A percentile compares a stretch with the other conserved stretches of the same genome.
Evolutionary conservation across 35 echinoderm and acorn worm genomes (phyloP).

Genomic region (Acanthaster planci): DNA sequence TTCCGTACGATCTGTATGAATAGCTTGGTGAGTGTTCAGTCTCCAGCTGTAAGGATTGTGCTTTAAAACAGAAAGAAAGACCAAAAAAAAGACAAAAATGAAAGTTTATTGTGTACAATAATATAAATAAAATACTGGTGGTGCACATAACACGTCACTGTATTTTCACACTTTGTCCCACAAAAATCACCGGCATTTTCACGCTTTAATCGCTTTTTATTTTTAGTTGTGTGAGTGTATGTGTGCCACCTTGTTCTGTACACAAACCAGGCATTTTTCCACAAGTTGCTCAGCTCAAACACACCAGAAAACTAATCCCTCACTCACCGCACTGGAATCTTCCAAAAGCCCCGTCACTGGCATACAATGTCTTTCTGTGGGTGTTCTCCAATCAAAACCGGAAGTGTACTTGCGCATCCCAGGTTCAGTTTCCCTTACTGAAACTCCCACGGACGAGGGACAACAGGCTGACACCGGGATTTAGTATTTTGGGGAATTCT

Average conservation of each 20-base stretch:
- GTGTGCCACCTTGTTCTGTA: neutral
- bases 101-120: neutral
- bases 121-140: neutral
- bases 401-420: no score
- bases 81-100: neutral
- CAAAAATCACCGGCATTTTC: neutral
- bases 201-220: neutral
- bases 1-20: neutral
- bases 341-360: no score
- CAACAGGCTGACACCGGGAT: no score
- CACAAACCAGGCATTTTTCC: neutral
- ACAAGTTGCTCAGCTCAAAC: no score
- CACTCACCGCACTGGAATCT: no score
- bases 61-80: neutral
- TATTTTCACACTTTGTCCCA: conserved; percentile 8
- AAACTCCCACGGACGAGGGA: no score
- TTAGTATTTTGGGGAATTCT: no score
- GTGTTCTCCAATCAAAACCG: no score
- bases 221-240: conserved; percentile 9
- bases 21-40: conserved; percentile 9
- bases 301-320: no score
- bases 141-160: conserved; percentile 24
- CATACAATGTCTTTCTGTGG: no score
- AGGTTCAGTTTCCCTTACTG: no score
- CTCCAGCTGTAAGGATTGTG: neutral